Base-by-base conservation (phyloP, 2,113 vertebrate genomes). In the Laticauda colubrina region DNA sequence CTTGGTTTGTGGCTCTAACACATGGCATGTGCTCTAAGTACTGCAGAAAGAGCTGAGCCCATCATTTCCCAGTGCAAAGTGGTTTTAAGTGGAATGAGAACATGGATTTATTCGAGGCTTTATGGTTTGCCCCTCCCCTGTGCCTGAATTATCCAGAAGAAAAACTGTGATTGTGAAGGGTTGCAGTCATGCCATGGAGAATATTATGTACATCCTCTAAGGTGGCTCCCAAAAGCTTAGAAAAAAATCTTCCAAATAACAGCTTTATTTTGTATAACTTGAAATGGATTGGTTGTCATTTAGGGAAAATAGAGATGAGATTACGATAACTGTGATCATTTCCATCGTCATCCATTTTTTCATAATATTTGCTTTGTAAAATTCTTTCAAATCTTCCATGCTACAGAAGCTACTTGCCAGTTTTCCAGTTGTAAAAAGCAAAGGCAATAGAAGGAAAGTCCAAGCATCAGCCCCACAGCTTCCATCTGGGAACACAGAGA, bases 1-100 rank as follows among this genome's bases (percentile, higher is more conserved):
- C 93, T 92, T 75, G 51, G 55, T 85, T 96, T 92, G 94, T 91
- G 75, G 34, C 24, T 0, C 88, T 92, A 94, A 85, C 90, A 90
- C 11, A 1, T 90, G 90, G 89, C 59, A 93, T 81, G 92, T 1
- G 14, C 93, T 93, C 51, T 91, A 51, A 59, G 34, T 18, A 51
- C 54, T 12, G 53, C 88, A 5, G 0, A 92, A 92, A 87, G 86
- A 69, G 75, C 64, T 95, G 89, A 87, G 75, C 64, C 34, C 14
- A 9, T 85, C 48, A 85, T 18, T 9, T 87, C 87, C 91, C 54
- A 87, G 0, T 0, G 0, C 43, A 81, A 54, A 85, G 75, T 56
- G 4, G 5, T 0, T 89, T 90, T 89, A 0, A 0, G 88, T 43
- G 59, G 23, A 93, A 86, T 81, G 88, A 55, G 24, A 94, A 0